Evolutionary conservation across 2,113 vertebrate genomes (phyloP), one percentile per base, ranked within the genome.

Genomic region (Rhinopomastus cyanomelas): DNA sequence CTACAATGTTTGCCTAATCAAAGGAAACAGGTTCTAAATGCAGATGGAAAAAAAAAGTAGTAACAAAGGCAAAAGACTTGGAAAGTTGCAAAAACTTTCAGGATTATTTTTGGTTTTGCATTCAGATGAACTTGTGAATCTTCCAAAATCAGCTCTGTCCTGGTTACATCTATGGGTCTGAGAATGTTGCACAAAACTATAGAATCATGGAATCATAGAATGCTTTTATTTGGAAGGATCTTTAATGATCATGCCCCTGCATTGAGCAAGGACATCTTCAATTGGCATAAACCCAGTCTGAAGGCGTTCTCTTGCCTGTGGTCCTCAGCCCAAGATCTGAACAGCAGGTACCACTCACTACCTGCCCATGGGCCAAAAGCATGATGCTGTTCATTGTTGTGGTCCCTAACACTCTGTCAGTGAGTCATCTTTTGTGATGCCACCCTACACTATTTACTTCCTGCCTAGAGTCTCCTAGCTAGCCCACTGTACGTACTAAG

Each of bases 401-500:
- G 36, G 8, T 16, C 42, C 11, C 8, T 57, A 52, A 27, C 15
- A 32, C 4, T 51, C 9, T 61, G 37, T 18, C 32, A 72, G 10
- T 9, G 37, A 61, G 22, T 23, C n/a, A 36, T 20, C 15, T 15
- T 49, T 60, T 25, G 11, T 73, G 18, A 22, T 73, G 55, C 25
- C 13, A 30, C 16, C 4, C 12, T 27, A 29, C 13, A 3, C 0
- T 17, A 9, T 13, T 56, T 5, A 1, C 6, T 21, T 48, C 16
- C 26, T 26, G 20, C 7, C 12, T 44, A 26, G 13, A 5, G 8
- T 36, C n/a, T 16, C 27, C 8, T 20, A 74, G 9, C 5, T 55
- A 62, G 42, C 7, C 9, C 17, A 9, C 17, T 46, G 20, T 23
- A 62, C 8, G 16, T 37, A 17, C 21, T 34, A 39, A 66, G 5